Conservation (phyloP, 2,797 vertebrate species). For the Darevskia mixta region DNA sequence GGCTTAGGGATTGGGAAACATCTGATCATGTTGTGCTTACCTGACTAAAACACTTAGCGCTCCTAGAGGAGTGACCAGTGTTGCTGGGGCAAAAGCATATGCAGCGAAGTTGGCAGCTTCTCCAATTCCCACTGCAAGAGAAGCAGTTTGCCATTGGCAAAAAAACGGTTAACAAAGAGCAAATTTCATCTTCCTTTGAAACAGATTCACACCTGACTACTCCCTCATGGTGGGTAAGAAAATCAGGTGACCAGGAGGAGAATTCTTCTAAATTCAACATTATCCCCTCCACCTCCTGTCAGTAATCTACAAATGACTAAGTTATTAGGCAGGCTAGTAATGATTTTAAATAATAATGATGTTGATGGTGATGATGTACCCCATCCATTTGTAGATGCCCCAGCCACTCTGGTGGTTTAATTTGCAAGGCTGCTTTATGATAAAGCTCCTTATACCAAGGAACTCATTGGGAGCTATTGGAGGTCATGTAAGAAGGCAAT, state of each 20-base stretch:
- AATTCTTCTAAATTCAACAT: neutral
- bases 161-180: neutral
- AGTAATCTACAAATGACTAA: neutral
- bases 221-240: neutral
- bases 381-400: no score
- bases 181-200: neutral
- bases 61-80: conserved; percentile 89
- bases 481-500: neutral
- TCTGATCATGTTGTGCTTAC: conserved; percentile 70
- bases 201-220: neutral
- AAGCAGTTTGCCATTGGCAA: neutral
- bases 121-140: conserved; percentile 86
- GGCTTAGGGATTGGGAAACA: neutral
- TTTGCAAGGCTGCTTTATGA: neutral
- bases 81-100: conserved; percentile 89
- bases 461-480: neutral
- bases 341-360: no score
- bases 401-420: no score
- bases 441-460: neutral
- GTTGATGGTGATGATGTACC: no score
- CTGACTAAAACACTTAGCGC: conserved; percentile 89
- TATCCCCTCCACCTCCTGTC: neutral
- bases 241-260: neutral
- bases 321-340: neutral
- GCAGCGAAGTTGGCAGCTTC: conserved; percentile 90